Percentiles rank a stretch among this genome's conserved stretches.
phyloP scores from a whole-genome alignment of 2,888 invertebrate genomes.

The Apamea monoglypha region DNA sequence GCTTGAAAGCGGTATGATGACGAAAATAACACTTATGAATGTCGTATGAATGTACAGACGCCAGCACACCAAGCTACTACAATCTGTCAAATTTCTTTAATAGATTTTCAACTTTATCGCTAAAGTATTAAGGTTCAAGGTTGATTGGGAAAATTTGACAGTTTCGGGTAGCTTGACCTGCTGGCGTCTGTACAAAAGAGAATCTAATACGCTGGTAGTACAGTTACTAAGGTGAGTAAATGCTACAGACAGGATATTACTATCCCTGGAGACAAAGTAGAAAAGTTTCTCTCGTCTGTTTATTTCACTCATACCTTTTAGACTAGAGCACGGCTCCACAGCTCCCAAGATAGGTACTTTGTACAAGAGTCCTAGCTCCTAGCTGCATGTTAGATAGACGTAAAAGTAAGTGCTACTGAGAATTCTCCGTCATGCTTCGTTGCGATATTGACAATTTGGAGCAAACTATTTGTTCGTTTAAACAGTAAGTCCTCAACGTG shows the following conservation, averaged over 20 bases:
- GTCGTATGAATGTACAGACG: neutral
- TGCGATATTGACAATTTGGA: conserved; percentile 1
- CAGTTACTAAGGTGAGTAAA: neutral
- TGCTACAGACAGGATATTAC: too few relatives aligned
- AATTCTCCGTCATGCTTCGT: neutral
- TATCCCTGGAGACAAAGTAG: conserved; percentile 5
- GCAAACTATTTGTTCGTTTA: conserved; percentile 6
- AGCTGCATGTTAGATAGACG: neutral
- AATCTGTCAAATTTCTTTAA: too few relatives aligned
- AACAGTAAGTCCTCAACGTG: neutral
- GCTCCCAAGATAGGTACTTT: conserved; percentile 10
- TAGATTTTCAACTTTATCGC: too few relatives aligned
- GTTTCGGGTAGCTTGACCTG: too few relatives aligned
- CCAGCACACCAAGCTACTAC: too few relatives aligned
- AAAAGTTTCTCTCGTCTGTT: conserved; percentile 23
- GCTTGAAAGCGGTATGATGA: conserved; percentile 1
- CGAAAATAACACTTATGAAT: neutral
- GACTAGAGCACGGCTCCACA: conserved; percentile 2
- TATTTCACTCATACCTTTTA: conserved; percentile 18
- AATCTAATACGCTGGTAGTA: neutral
- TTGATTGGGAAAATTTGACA: too few relatives aligned
- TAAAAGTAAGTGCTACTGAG: conserved; percentile 4
- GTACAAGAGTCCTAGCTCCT: neutral
- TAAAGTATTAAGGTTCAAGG: too few relatives aligned
- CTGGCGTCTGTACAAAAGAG: too few relatives aligned